Conservation (phyloP, 2,797 vertebrate genomes). For the Craterocephalus amniculus region DNA sequence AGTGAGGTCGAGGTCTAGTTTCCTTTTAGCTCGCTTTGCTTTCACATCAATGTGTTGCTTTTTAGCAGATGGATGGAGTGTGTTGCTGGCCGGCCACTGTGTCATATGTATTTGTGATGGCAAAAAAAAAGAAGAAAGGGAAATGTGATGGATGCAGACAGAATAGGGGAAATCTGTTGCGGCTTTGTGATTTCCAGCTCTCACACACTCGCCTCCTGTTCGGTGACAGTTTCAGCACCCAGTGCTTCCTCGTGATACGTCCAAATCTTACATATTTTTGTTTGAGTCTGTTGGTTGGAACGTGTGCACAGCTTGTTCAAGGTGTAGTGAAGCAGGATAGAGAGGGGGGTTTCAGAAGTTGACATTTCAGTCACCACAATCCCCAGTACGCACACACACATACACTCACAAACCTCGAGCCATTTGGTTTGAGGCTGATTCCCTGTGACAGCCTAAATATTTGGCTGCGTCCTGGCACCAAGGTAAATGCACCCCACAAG, state of each 20-base stretch:
- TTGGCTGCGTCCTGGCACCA: constrained; percentile 77
- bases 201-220: neutral
- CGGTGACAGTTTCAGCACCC: constrained; percentile 8
- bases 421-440: constrained; percentile 78
- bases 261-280: neutral
- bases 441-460: constrained; percentile 81
- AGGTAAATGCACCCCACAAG: constrained; percentile 77
- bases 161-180: neutral
- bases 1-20: constrained; percentile 72
- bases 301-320: constrained; percentile 43
- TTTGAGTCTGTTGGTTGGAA: constrained; percentile 15
- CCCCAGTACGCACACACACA: constrained; percentile 28
- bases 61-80: constrained; percentile 41
- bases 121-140: neutral
- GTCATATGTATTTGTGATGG: constrained; percentile 1
- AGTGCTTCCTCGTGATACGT: neutral
- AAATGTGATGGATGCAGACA: constrained; percentile 22
- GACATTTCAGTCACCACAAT: constrained; percentile 72
- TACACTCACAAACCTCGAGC: constrained; percentile 51
- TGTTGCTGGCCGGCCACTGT: constrained; percentile 32
- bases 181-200: constrained; percentile 9
- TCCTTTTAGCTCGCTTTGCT: constrained; percentile 61
- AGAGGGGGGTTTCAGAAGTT: constrained; percentile 55
- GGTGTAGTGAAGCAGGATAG: constrained; percentile 37
- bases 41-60: constrained; percentile 55